phyloP scores from a whole-genome alignment of 2,888 invertebrate genomes.

The Parapristionchus giblindavisi region DNA sequence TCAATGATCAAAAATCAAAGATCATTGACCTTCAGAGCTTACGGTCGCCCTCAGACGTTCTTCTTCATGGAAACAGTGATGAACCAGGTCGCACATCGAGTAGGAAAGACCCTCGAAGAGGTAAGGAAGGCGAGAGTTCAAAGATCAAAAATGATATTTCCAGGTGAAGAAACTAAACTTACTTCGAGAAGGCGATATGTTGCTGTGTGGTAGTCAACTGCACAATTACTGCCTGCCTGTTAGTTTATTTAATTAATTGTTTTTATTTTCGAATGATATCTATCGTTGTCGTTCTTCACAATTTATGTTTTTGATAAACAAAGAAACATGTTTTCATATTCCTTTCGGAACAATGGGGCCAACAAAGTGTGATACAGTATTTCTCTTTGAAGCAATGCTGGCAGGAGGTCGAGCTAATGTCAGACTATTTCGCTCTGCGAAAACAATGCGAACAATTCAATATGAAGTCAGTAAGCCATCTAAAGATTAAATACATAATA shows the following conservation, averaged over 20 bases:
- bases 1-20: too few species aligned
- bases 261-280: neutral
- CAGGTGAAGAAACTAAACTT: slow-evolving; percentile 34
- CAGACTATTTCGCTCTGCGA: slow-evolving; percentile 77
- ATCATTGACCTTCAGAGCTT: slow-evolving; percentile 82
- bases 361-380: too few species aligned
- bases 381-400: slow-evolving; percentile 82
- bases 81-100: slow-evolving; percentile 79
- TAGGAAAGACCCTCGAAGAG: slow-evolving; percentile 78
- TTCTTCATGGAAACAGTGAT: slow-evolving; percentile 83
- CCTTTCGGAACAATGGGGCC: neutral
- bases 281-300: neutral
- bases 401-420: slow-evolving; percentile 80
- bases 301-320: neutral
- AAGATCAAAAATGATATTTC: neutral
- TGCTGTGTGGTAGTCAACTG: neutral
- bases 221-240: slow-evolving; percentile 27
- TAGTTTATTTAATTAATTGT: neutral
- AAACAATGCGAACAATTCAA: slow-evolving; percentile 79
- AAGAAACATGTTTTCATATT: too few species aligned
- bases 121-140: too few species aligned
- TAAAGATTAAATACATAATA: neutral
- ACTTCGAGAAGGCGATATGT: slow-evolving; percentile 11
- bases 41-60: slow-evolving; percentile 90
- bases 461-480: slow-evolving; percentile 71